Percentiles rank a stretch among this genome's conserved stretches.
These are phyloP conservation scores for Bombus soroeensis DNA, from an alignment of 1,140 invertebrate species.

Conservation along the genomic window DNA sequence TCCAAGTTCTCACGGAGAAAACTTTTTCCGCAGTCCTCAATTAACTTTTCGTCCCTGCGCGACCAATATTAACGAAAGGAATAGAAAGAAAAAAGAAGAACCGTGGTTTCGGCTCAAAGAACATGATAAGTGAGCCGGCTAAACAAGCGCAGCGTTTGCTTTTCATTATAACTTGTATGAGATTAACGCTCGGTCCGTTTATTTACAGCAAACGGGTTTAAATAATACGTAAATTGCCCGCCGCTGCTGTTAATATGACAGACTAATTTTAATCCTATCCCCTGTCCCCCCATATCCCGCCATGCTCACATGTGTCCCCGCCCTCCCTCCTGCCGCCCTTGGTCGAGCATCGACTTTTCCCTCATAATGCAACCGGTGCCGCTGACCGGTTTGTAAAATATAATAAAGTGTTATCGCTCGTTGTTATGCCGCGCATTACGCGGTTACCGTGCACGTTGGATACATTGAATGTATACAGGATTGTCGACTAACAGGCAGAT, in stretches of 20 bases:
- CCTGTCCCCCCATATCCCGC: neutral
- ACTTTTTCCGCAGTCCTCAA: no score
- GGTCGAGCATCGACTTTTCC: slow-evolving; percentile 11
- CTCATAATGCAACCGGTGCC: slow-evolving; percentile 39
- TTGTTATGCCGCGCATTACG: slow-evolving; percentile 55
- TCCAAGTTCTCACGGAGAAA: neutral
- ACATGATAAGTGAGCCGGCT: slow-evolving; percentile 2
- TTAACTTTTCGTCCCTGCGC: neutral
- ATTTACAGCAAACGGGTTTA: slow-evolving; percentile 34
- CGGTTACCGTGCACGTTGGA: slow-evolving; percentile 26
- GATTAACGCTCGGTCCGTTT: slow-evolving; percentile 32
- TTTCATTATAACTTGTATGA: slow-evolving; percentile 47
- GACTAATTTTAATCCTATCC: slow-evolving; percentile 55
- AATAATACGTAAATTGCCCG: slow-evolving; percentile 47
- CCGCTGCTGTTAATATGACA: slow-evolving; percentile 52
- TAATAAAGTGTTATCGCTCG: slow-evolving; percentile 57
- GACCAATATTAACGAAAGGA: neutral
- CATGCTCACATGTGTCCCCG: neutral
- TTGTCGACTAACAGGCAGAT: slow-evolving; percentile 41
- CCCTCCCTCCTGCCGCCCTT: neutral
- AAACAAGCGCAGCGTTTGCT: slow-evolving; percentile 36
- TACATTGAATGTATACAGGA: slow-evolving; percentile 45
- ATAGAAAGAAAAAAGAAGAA: neutral
- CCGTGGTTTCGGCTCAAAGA: neutral
- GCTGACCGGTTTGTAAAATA: slow-evolving; percentile 59